Evolutionary conservation across 2,797 vertebrate species (phyloP), one percentile per base, ranked within the genome.

Genomic region (Helicolenus hilgendorfi): DNA sequence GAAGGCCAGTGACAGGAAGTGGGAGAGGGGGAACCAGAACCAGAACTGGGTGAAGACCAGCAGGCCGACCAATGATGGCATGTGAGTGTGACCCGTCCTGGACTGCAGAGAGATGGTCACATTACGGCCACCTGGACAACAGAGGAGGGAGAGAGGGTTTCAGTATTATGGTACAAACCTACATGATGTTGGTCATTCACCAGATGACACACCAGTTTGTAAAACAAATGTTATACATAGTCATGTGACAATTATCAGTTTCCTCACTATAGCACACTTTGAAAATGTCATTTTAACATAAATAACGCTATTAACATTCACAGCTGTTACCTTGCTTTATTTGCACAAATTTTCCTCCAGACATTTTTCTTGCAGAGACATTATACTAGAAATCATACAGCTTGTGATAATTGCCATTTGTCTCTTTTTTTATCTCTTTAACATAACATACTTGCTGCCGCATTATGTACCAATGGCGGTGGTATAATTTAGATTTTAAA

Each of bases 21-120:
- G 99, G 35, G 99, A 99, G 68, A 99, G 97, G 2, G 99, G 99
- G 94, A 99, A 99, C 99, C 99, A 99, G 96, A 99, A 99, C 99
- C 99, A 99, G 97, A 99, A 99, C 97, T 99, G 99, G 62, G 99
- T 99, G 92, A 99, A 99, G 94, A 99, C 99, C 91, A 99, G 97
- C 83, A 99, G 98, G 8, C 99, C 99, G 26, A 99, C 99, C 90
- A 99, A 97, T 0, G 99, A 99, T 0, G 99, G 99, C 99, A 99
- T 99, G 95, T 99, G 99, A 49, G 99, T 99, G 91, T 99, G 99
- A 41, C 99, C 99, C 0, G 99, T 99, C 88, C 99, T 98, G 0
- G 99, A 99, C 97, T 99, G 99, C 90, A 99, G 97, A 0, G 98
- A 99, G 97, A 99, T 99, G 68, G 98, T 99, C 87, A 99, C 98